These are phyloP conservation scores for Scytalopus superciliaris DNA, from an alignment of 2,113 vertebrate species.

Conservation along the genomic window DNA sequence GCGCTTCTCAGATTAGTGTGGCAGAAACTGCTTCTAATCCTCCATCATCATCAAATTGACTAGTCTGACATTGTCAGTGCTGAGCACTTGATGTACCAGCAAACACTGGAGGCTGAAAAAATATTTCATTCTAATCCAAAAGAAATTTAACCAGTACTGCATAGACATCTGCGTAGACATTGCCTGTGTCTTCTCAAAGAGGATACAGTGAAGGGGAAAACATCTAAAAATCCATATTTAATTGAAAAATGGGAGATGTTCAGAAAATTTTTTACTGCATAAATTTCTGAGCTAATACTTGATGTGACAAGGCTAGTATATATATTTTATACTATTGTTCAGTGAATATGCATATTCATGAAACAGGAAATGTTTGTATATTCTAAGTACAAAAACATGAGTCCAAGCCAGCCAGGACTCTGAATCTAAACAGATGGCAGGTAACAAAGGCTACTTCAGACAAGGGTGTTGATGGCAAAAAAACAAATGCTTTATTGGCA, in stretches of 20 bases:
- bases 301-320: not conserved
- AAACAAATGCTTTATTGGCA: not conserved
- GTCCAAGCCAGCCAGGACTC: not conserved
- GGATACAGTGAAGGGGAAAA: not conserved
- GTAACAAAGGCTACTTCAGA: slow-evolving; percentile 9
- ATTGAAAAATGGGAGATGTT: not conserved
- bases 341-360: not conserved
- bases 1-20: not conserved
- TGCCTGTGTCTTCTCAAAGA: not conserved
- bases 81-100: not conserved
- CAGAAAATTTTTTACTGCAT: not conserved
- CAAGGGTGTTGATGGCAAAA: not conserved
- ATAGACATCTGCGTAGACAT: not conserved
- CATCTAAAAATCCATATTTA: not conserved
- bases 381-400: not conserved
- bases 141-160: not conserved
- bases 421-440: slow-evolving; percentile 7
- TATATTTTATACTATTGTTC: not conserved
- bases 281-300: not conserved
- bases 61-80: slow-evolving; percentile 8
- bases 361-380: not conserved
- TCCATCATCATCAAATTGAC: slow-evolving; percentile 28
- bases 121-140: slow-evolving; percentile 1
- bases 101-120: not conserved
- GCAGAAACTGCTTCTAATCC: slow-evolving; percentile 49